Percentiles rank a stretch among this genome's conserved stretches.
Conservation (phyloP, 2,797 vertebrate genomes). For the Varecia variegata region DNA sequence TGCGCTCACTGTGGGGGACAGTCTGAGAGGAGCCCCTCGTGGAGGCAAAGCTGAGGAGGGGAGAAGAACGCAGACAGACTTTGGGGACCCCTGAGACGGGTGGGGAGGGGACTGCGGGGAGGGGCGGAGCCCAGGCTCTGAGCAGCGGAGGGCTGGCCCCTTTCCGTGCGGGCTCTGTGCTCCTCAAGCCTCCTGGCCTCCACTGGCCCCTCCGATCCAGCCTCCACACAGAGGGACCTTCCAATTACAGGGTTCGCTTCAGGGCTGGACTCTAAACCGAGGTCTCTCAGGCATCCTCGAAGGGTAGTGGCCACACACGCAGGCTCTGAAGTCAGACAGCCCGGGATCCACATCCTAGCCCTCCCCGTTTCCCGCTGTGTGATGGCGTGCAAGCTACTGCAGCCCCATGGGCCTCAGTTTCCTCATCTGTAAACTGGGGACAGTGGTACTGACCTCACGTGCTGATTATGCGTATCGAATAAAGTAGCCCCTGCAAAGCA, state of each 20-base stretch:
- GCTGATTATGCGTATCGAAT: neutral
- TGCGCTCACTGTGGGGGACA: neutral
- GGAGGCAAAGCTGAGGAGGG: neutral
- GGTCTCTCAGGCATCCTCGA: neutral
- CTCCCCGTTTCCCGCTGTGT: neutral
- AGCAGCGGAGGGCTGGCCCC: neutral
- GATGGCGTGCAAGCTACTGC: neutral
- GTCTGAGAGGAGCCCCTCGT: fast-evolving
- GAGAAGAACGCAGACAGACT: neutral
- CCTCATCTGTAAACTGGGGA: neutral
- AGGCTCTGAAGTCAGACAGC: neutral
- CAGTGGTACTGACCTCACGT: neutral
- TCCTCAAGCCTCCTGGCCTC: neutral
- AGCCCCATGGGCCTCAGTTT: neutral
- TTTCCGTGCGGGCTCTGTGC: neutral
- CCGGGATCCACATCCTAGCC: neutral
- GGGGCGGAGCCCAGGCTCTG: neutral
- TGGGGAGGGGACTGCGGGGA: neutral
- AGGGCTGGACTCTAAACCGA: neutral
- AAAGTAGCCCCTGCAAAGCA: neutral
- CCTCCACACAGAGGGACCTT: neutral
- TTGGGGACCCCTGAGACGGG: neutral
- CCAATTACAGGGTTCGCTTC: neutral
- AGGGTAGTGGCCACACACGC: fast-evolving
- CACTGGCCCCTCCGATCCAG: neutral